Base-by-base conservation (phyloP, 2,888 invertebrate species). In the Sarcophaga carnaria region DNA sequence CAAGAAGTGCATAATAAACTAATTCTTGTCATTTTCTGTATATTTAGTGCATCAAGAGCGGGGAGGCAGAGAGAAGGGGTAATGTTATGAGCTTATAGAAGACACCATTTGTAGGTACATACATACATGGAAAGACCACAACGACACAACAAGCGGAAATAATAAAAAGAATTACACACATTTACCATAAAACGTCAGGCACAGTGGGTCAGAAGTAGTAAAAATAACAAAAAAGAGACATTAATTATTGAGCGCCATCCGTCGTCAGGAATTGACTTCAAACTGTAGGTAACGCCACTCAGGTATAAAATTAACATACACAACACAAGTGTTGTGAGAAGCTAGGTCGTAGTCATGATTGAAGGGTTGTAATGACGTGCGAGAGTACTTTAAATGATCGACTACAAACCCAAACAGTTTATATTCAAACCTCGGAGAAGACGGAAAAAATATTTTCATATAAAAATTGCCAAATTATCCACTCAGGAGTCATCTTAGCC, bases 1-100 rank as follows among this genome's bases (percentile, higher is more conserved):
- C 71, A 70, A 67, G 62, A 76, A 72, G 78, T 79, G 77, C 78
- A 83, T 78, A 79, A 84, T 87, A 63, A 84, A 76, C 45, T 81
- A 70, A n/a, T 72, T 17, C 63, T 64, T 77, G 60, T 45, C 71
- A 60, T 47, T 70, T 22, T 6, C n/a, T 37, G 11, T 22, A 8
- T 64, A 64, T 22, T 82, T 63, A 70, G 20, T 59, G 37, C 22
- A 22, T 1, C 17, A 54, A n/a, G 67, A 27, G 59, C 59, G 60
- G 59, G 47, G 45, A 47, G 22, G 11, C 49, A 59, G 22, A 10
- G 37, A 37, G 8, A 37, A 37, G 10, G 37, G 37, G 37, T 37
- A 37, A 27, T 37, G n/a, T 47, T 69, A 64, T 62, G 62, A 20
- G 63, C 62, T 63, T 75, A 17, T 3, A 54, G 54, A 49, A 74